Evolutionary conservation across 2,797 vertebrate genomes (phyloP).

Genomic region (Centropyge bicolor): DNA sequence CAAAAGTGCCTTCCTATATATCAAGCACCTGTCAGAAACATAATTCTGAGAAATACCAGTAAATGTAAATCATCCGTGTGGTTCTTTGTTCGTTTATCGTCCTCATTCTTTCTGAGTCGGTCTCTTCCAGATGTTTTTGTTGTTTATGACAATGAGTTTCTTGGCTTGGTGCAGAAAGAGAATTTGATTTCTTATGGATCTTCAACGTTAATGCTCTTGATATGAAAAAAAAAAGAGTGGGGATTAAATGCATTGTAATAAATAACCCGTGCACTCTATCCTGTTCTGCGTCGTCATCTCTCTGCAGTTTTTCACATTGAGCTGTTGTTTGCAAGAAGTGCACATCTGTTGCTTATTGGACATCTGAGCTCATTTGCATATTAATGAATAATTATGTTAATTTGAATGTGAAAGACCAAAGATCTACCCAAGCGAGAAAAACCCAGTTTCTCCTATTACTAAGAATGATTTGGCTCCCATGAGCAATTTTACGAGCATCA

Average conservation of each 20-base stretch:
- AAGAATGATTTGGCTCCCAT: slow-evolving; percentile 32
- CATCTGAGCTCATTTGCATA: slow-evolving; percentile 86
- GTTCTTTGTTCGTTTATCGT: slow-evolving; percentile 33
- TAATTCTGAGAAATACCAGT: slow-evolving; percentile 26
- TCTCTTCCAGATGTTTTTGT: slow-evolving; percentile 21
- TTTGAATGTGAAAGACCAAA: slow-evolving; percentile 79
- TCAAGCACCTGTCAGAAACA: slow-evolving; percentile 30
- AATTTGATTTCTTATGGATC: slow-evolving; percentile 38
- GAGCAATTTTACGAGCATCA: slow-evolving; percentile 5
- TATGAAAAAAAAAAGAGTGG: slow-evolving; percentile 35
- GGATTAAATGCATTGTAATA: slow-evolving; percentile 47
- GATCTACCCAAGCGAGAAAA: slow-evolving; percentile 60
- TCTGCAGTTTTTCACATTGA: slow-evolving; percentile 70
- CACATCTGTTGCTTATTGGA: slow-evolving; percentile 85
- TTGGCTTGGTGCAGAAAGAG: slow-evolving; percentile 39
- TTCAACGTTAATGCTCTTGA: slow-evolving; percentile 36
- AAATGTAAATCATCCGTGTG: slow-evolving; percentile 10
- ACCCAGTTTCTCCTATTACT: slow-evolving; percentile 29
- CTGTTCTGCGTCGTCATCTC: slow-evolving; percentile 41
- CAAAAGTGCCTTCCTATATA: slow-evolving; percentile 43
- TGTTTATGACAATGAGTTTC: slow-evolving; percentile 25
- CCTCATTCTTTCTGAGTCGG: background rate
- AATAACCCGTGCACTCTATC: slow-evolving; percentile 46
- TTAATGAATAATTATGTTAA: slow-evolving; percentile 89
- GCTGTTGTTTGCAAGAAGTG: slow-evolving; percentile 76